Base-by-base conservation (phyloP, 2,888 invertebrate species). In the Epinotia bilunana region DNA sequence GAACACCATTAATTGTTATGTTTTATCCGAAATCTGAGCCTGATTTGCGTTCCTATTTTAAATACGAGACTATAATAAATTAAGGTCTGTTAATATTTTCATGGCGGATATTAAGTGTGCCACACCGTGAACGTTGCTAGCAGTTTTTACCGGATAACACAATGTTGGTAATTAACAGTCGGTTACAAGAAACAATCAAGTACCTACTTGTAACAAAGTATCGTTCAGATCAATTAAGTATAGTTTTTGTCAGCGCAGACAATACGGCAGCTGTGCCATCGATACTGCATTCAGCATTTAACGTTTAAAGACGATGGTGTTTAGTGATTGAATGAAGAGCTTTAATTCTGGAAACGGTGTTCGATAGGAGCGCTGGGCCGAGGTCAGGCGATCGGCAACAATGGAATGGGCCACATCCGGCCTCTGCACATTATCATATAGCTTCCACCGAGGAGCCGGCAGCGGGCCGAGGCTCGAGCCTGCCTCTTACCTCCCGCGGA, bases 371-470 rank as follows among this genome's bases (percentile, higher is more conserved):
- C 84, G 83, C 83, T 83, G 87, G 83, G 84, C 83, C 92, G 94
- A 93, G 94, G 94, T 91, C 93, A 91, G 79, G 83, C 87, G 85
- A 88, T 89, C 87, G 87, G 86, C 89, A 90, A 93, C 94, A 94
- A 94, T 93, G 90, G 92, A 94, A 94, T 93, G 88, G 91, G 89
- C 90, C 84, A 88, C 91, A 93, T 94, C 94, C 93, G 93, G 93
- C 84, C 84, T 82, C 80, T 78, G 83, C 84, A 84, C 86, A 92
- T 93, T 92, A 92, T 89, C 92, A 92, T 92, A 90, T 87, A 85
- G 87, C 90, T 90, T 90, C 91, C 89, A 91, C 87, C 84, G 84
- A 91, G 90, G 88, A 90, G 87, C 90, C 57, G 67, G 20, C 55
- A 82, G 33, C 67, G 39, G 65, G 60, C 82, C 83, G 60, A 43